Conservation (phyloP, 1,140 invertebrate species). For the Panagrolaimus sp. region DNA sequence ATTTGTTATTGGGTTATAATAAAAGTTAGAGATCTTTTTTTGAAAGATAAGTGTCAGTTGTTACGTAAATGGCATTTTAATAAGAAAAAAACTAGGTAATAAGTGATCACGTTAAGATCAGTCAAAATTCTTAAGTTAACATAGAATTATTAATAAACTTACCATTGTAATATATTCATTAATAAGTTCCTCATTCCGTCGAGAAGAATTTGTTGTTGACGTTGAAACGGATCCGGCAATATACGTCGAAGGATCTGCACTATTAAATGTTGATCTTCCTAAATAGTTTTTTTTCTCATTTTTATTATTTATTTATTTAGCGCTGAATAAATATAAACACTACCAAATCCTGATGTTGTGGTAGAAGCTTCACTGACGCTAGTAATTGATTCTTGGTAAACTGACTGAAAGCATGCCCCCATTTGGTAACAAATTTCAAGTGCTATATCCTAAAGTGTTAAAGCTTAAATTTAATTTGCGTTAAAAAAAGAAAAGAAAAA, state of each 20-base stretch:
- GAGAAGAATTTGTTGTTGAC: slow-evolving; percentile 32
- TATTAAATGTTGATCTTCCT: too few relatives aligned
- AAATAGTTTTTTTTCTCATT: too few relatives aligned
- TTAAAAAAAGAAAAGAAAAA: background rate
- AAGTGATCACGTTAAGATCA: too few relatives aligned
- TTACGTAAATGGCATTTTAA: too few relatives aligned
- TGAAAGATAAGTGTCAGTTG: too few relatives aligned
- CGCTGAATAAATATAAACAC: too few relatives aligned
- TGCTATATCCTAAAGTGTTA: slow-evolving; percentile 32
- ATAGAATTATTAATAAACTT: background rate
- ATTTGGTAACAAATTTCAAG: slow-evolving; percentile 44
- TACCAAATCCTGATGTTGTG: too few relatives aligned
- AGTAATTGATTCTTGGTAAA: slow-evolving; percentile 32
- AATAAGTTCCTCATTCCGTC: slow-evolving; percentile 43
- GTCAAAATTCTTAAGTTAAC: too few relatives aligned
- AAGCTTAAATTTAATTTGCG: background rate
- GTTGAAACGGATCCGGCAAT: slow-evolving; percentile 12
- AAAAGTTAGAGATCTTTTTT: too few relatives aligned
- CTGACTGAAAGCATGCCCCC: slow-evolving; percentile 35
- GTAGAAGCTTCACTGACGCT: background rate
- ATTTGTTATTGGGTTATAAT: too few relatives aligned
- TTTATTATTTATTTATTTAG: too few relatives aligned
- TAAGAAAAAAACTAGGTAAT: too few relatives aligned
- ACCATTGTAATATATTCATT: slow-evolving; percentile 54
- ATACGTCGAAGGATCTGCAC: background rate